Conservation (phyloP, 2,113 vertebrate species). For the Abramis brama region DNA sequence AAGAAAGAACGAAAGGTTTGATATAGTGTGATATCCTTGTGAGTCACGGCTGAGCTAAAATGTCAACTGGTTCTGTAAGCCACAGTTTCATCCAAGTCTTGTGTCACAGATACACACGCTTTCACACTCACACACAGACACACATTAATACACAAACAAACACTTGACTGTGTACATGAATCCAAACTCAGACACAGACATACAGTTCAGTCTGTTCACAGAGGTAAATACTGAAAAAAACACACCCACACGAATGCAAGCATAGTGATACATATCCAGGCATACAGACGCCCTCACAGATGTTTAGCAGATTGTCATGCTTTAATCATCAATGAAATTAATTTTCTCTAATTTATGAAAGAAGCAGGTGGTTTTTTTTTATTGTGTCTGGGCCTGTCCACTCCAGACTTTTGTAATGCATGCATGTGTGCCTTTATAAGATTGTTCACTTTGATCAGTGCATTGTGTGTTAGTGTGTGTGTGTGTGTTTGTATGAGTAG, state of each 20-base stretch:
- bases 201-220: constrained; percentile 1
- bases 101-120: constrained; percentile 53
- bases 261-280: constrained; percentile 56
- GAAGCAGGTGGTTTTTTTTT: neutral
- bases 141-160: constrained; percentile 31
- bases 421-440: neutral
- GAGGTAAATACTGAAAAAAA: constrained; percentile 34
- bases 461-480: constrained; percentile 2
- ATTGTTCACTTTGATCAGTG: neutral
- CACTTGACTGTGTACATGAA: constrained; percentile 22
- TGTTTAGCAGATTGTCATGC: constrained; percentile 61
- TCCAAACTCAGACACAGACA: constrained; percentile 8
- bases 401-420: neutral
- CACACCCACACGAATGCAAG: constrained; percentile 63
- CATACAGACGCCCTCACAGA: constrained; percentile 71
- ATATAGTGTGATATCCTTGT: constrained; percentile 77
- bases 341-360: constrained; percentile 40
- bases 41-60: constrained; percentile 77
- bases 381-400: constrained; percentile 13
- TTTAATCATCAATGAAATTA: constrained; percentile 48
- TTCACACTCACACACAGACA: constrained; percentile 20
- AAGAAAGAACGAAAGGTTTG: constrained; percentile 57
- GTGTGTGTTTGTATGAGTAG: constrained; percentile 8
- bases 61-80: constrained; percentile 71
- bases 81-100: constrained; percentile 69